Evolutionary conservation across 2,888 invertebrate genomes (phyloP).

Genomic region (Pecten maximus): DNA sequence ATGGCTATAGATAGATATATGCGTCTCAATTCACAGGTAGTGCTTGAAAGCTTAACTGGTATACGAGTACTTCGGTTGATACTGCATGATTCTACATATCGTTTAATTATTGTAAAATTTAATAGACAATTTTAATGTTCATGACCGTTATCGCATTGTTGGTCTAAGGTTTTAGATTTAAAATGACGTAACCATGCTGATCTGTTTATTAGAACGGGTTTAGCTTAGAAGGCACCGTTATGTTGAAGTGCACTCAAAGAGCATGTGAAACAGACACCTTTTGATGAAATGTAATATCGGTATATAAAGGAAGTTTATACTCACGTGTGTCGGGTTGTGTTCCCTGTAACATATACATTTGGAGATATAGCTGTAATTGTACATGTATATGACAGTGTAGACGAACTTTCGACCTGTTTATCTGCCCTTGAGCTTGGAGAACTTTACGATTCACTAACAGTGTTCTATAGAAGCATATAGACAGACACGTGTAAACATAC

Average conservation of each 20-base stretch:
- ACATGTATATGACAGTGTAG: background rate
- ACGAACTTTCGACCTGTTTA: background rate
- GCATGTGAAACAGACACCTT: background rate
- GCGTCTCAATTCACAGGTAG: too few relatives aligned
- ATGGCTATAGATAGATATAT: too few relatives aligned
- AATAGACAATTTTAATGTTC: too few relatives aligned
- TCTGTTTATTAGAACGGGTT: background rate
- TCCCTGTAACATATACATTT: background rate
- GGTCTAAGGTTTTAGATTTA: background rate
- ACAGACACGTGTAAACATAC: background rate
- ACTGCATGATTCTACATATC: too few relatives aligned
- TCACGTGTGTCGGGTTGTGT: background rate
- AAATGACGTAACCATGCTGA: background rate
- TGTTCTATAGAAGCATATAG: background rate
- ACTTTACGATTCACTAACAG: background rate
- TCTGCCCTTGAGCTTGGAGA: conserved; percentile 2
- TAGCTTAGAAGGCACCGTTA: background rate
- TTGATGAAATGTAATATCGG: conserved; percentile 3
- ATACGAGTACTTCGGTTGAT: too few relatives aligned
- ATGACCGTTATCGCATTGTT: too few relatives aligned
- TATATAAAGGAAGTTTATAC: conserved; percentile 12
- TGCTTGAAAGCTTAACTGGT: too few relatives aligned
- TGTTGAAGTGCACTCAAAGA: background rate
- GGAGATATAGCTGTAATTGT: background rate
- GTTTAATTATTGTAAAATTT: too few relatives aligned